Evolutionary conservation across 2,888 invertebrate species (phyloP), one percentile per base, ranked within the genome.

Genomic region (Melieria picta): DNA sequence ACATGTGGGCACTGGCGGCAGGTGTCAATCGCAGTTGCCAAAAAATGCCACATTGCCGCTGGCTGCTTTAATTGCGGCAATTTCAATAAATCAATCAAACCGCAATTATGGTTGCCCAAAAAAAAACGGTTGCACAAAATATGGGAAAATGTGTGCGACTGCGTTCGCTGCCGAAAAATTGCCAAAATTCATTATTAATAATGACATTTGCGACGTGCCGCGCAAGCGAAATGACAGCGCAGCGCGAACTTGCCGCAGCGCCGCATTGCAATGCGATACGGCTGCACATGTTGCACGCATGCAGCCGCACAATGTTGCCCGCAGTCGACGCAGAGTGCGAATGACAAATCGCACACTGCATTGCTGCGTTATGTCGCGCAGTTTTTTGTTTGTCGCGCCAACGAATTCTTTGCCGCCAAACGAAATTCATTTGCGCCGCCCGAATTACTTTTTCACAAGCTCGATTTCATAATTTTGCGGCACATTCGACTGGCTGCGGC

Each of bases 201-300:
- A 72, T 72, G 71, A 72, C 71, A 67, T 69, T 69, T 69, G 72
- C 69, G 50, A 72, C 72, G 72, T 69, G 72, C 43, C 48, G 7
- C 68, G 72, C 72, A 69, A 65, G 61, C 11, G 57, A 70, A 50
- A 7, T 11, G 16, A 45, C 55, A 69, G 62, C 47, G 63, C 48
- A 52, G 30, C 50, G 48, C 11, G 42, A 45, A 60, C 7, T 47
- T 42, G 42, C 50, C 7, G 62, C 45, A 5, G 16, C 13, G 47
- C 13, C 52, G 4, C 48, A 50, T 65, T 52, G 52, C 30, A 61
- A 60, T 55, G 43, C 55, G 9, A 47, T 56, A 11, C 52, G 48
- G 45, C 47, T n/a, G 60, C 47, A 58, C 43, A 45, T 62, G 4
- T 62, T 47, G 47, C 43, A 61, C 43, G 11, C 47, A 62, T 10